These are phyloP conservation scores for Dinocampus coccinellae DNA, from an alignment of 2,888 invertebrate genomes.

Conservation along the genomic window DNA sequence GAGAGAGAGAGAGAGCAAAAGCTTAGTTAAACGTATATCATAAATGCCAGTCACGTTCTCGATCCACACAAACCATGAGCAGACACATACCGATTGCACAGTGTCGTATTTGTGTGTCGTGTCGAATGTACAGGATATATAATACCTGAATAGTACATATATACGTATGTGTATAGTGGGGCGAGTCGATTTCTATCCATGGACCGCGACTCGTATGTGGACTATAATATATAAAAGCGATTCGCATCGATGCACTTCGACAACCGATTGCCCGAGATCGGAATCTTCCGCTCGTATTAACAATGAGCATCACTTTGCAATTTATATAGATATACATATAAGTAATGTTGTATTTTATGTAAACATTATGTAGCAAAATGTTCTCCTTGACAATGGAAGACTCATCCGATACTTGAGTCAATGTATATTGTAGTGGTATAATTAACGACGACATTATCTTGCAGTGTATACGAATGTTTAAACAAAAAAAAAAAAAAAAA, in stretches of 20 bases:
- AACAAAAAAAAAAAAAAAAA: neutral
- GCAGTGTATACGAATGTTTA: neutral
- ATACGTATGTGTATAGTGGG: neutral
- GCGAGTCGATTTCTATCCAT: neutral
- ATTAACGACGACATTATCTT: neutral
- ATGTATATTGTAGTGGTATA: neutral
- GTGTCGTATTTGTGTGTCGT: slow-evolving; percentile 13
- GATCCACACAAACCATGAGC: slow-evolving; percentile 14
- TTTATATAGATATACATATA: neutral
- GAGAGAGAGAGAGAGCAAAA: no score
- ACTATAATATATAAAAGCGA: slow-evolving; percentile 10
- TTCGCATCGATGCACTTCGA: slow-evolving; percentile 22
- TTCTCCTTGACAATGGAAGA: slow-evolving; percentile 11
- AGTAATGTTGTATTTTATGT: neutral
- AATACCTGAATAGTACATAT: slow-evolving; percentile 7
- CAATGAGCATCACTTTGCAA: neutral
- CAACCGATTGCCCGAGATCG: slow-evolving; percentile 19
- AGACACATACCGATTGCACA: slow-evolving; percentile 1
- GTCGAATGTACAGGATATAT: slow-evolving; percentile 8
- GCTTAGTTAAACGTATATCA: slow-evolving; percentile 17
- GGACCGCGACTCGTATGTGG: neutral
- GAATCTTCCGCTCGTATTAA: slow-evolving; percentile 24
- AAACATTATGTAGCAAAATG: neutral
- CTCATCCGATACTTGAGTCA: neutral
- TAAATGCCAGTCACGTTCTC: slow-evolving; percentile 23